Percentiles rank a stretch among this genome's conserved stretches.
Conservation (phyloP, 2,888 invertebrate species). For the Axea sp. region DNA sequence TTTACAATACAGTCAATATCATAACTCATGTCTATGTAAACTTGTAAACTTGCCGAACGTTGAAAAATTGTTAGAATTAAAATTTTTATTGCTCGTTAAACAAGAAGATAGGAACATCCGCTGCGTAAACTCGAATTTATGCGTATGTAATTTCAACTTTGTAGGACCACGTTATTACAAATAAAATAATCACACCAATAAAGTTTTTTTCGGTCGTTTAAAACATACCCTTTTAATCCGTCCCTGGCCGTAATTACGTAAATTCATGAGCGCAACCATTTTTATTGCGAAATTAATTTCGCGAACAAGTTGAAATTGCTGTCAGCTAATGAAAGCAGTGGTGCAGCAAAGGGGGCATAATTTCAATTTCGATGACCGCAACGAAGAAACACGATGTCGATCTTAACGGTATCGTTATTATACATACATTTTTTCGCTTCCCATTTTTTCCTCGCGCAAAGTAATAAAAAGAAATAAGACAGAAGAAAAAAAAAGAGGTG, state of each 20-base stretch:
- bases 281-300: slow-evolving; percentile 48
- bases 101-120: too few species aligned
- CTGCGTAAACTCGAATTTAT: slow-evolving; percentile 8
- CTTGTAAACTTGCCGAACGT: background rate
- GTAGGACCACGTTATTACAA: slow-evolving; percentile 13
- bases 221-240: slow-evolving; percentile 19
- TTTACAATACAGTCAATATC: slow-evolving; percentile 17
- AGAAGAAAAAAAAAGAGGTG: slow-evolving; percentile 20
- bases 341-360: slow-evolving; percentile 31
- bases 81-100: slow-evolving; percentile 26
- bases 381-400: slow-evolving; percentile 20
- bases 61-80: slow-evolving; percentile 16
- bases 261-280: slow-evolving; percentile 33
- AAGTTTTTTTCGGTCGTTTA: slow-evolving; percentile 7
- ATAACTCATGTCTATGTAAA: background rate
- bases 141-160: slow-evolving; percentile 3
- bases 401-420: slow-evolving; percentile 29
- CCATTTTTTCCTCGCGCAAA: slow-evolving; percentile 1
- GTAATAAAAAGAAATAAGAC: background rate
- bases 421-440: slow-evolving; percentile 1
- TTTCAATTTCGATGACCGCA: slow-evolving; percentile 40
- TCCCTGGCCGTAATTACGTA: slow-evolving; percentile 28
- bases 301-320: slow-evolving; percentile 32
- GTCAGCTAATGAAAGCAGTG: slow-evolving; percentile 30
- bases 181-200: slow-evolving; percentile 19